Base-by-base conservation (phyloP, 2,888 invertebrate genomes). In the Sicus ferrugineus region DNA sequence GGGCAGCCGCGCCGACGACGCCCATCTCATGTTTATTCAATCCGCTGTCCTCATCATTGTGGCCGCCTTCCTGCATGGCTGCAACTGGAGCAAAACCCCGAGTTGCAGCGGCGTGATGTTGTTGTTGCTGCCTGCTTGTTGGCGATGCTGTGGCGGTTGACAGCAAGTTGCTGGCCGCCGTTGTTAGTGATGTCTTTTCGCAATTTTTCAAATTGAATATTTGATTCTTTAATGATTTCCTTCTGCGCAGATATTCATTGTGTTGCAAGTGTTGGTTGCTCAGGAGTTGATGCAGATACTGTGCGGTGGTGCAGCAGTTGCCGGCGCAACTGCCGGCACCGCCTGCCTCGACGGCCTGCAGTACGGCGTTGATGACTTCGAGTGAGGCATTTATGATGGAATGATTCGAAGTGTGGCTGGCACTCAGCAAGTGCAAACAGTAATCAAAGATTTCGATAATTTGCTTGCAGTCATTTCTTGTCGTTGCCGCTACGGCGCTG, bases 351-450 rank as follows among this genome's bases (percentile, higher is more conserved):
- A 83, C 73, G 14, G 81, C 77, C 73, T 79, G 80, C 31, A 86
- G 77, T 74, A 86, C 82, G 71, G 83, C 80, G 79, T 83, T 84
- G 73, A 85, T 81, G 75, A 85, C 85, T 84, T 98, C 97, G 81
- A 97, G 87, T 21, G 95, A 90, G 1, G 94, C 91, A 80, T 96
- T 96, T 76, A 95, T 91, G 70, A 96, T 90, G 83, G 96, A 96
- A 84, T 97, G 96, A 84, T 96, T 94, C 7, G 87, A 85, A 76
- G 91, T 90, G 30, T 88, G 87, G 69, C 90, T 87, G 84, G 91
- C 90, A 58, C 88, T 87, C 69, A 90, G 87, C 84, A 91, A 92
- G 79, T 90, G 87, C 65, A 94, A 84, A 83, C 92, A 93, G 69
- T 93, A 87, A 83, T 93, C 91, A 83, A 93, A 94, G 38, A 94